Base-by-base conservation (phyloP, 2,797 vertebrate species). In the Myripristis murdjan region DNA sequence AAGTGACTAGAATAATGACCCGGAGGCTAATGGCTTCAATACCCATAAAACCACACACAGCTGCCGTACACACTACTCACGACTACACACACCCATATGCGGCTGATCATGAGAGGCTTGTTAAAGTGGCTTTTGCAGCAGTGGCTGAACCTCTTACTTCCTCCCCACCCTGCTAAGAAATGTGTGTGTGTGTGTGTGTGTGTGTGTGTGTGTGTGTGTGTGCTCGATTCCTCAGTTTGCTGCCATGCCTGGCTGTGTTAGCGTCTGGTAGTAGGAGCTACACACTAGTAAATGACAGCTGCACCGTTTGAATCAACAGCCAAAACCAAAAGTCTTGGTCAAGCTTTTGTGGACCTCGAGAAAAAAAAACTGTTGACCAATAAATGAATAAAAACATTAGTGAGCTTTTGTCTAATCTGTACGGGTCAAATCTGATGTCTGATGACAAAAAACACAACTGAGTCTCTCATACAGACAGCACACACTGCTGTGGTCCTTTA, bases 121-220 rank as follows among this genome's bases (percentile, higher is more conserved):
- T 56, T 44, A 44, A 16, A 11, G n/a, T 3, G 5, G 20, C n/a
- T 76, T 74, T 53, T 70, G 53, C 23, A 73, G 61, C 37, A 2
- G 8, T 66, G 74, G 46, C 65, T 74, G 48, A 71, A 77, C 80
- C 60, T 59, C 31, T 18, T 8, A 77, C 64, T 81, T 86, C 66
- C 70, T 85, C 66, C 52, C 75, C 73, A 26, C 71, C 75, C 80
- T 75, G 68, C 43, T 51, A 39, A 71, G 41, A 82, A 81, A 86
- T 79, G 64, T 31, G 37, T 55, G 5, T 14, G 33, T 35, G 5
- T 20, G 20, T 20, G 20, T 20, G 20, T 20, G 20, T 20, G 20
- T 20, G 20, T 20, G 20, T 20, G 20, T 20, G 20, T 20, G 20
- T 79, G 64, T 31, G 37, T 55, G 64, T 15, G 46, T 22, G 61